Evolutionary conservation across 2,113 vertebrate species (phyloP).

Genomic region (Picathartes gymnocephalus): DNA sequence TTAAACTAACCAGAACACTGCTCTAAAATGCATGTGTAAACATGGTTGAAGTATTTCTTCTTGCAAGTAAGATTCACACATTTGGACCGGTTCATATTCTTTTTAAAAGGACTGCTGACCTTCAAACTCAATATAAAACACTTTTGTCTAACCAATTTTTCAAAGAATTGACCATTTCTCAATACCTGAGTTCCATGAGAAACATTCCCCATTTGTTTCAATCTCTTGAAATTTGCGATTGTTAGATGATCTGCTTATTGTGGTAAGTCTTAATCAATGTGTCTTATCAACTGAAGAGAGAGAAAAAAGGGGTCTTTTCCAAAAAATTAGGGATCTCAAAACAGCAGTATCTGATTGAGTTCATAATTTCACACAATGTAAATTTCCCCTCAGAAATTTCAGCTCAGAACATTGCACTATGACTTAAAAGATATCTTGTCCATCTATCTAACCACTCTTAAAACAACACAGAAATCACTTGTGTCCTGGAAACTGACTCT

Average conservation of each 20-base stretch:
- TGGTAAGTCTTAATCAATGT: neutral
- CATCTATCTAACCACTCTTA: neutral
- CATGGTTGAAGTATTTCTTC: neutral
- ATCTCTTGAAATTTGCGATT: neutral
- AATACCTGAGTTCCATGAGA: neutral
- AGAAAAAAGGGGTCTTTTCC: neutral
- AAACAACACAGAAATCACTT: neutral
- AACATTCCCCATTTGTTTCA: neutral
- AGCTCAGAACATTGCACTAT: neutral
- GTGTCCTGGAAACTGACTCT: neutral
- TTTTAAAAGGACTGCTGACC: neutral
- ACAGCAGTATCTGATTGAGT: neutral
- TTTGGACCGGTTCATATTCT: neutral
- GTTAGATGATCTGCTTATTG: neutral
- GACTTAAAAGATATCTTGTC: neutral
- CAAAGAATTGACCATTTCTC: neutral
- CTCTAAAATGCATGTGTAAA: neutral
- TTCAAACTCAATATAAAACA: neutral
- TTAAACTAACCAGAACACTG: neutral
- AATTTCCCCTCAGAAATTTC: neutral
- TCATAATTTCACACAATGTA: neutral
- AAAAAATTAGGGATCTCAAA: neutral
- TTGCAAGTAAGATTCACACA: neutral
- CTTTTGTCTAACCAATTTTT: neutral
- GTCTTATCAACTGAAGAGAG: neutral